Evolutionary conservation across 35 echinoderm and acorn worm genomes (phyloP), one percentile per base, ranked within the genome.

Genomic region (Holothuria glaberrima): DNA sequence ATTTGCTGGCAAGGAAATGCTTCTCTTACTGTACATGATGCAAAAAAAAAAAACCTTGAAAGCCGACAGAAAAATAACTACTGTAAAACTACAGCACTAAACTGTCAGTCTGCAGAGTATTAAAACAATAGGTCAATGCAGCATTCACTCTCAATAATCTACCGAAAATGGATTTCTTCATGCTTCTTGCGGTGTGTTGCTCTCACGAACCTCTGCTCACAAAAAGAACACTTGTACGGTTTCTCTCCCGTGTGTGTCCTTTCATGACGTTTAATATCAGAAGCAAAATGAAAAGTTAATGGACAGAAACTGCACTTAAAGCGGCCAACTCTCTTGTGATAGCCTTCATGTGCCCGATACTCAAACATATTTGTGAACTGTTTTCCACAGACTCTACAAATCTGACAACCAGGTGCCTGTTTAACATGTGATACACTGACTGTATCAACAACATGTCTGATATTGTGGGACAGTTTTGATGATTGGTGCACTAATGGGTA

Each of bases 211-310:
- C 87, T 72, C n/a, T 72, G 66, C 26, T 68, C 87, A 58, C 87
- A 89, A 22, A 76, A 28, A 32, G 30, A 38, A 33, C 87, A 89
- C 20, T 57, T 75, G 87, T 89, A 74, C 6, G 87, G 87, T 58
- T 59, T 89, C 46, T 89, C 68, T 21, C 87, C 87, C 5, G 68
- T 71, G 54, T 89, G 87, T 17, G 72, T 26, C 32, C 70, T 57
- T 13, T 59, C 52, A 52, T 89, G 87, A 5, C 60, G n/a, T 50
- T 26, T 58, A 3, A 30, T 59, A n/a, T 71, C 87, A 34, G 30
- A 27, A 20, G 32, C 32, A 17, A 24, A 89, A 26, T 74, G 66
- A 46, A 89, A 89, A 28, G 30, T 17, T 63, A 75, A 58, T 9
- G 48, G 68, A 22, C 87, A 89, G 87, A 44, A 74, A 21, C 35